These are phyloP conservation scores for Brassicogethes aeneus DNA, from an alignment of 2,888 invertebrate genomes.

Conservation along the genomic window DNA sequence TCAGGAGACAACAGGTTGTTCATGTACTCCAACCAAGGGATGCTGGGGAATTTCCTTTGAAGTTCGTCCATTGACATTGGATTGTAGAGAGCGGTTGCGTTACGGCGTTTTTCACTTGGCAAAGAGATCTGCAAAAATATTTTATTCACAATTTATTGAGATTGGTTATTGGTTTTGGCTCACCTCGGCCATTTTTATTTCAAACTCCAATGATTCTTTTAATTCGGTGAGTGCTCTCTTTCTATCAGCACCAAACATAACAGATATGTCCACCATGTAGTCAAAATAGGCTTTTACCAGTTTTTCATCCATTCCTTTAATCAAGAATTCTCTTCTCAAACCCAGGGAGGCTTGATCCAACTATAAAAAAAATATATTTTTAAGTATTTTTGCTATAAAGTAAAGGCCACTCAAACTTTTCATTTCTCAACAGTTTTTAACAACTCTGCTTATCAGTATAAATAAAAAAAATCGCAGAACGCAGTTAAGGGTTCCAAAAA, in stretches of 20 bases:
- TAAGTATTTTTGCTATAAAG: no score
- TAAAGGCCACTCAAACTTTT: no score
- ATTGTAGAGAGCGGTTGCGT: constrained; percentile 86
- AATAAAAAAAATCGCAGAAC: no score
- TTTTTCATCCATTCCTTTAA: constrained; percentile 74
- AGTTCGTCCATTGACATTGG: constrained; percentile 77
- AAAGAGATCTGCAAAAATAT: constrained; percentile 58
- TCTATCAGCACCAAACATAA: constrained; percentile 73
- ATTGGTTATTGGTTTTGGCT: constrained; percentile 34
- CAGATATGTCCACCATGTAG: constrained; percentile 83
- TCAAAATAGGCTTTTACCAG: constrained; percentile 78
- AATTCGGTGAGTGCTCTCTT: constrained; percentile 61
- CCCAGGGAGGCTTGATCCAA: constrained; percentile 83
- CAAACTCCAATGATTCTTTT: constrained; percentile 73
- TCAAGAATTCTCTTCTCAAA: constrained; percentile 74
- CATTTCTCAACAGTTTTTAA: no score
- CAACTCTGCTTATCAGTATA: no score
- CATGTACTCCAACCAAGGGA: constrained; percentile 78
- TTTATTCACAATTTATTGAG: not conserved
- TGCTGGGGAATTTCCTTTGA: constrained; percentile 62
- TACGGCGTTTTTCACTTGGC: constrained; percentile 82
- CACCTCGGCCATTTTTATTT: constrained; percentile 86
- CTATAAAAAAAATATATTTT: constrained; percentile 49
- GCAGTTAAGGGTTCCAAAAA: no score
- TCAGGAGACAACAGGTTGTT: constrained; percentile 66